phyloP scores from a whole-genome alignment of 1,140 invertebrate genomes.

The Popillia japonica region DNA sequence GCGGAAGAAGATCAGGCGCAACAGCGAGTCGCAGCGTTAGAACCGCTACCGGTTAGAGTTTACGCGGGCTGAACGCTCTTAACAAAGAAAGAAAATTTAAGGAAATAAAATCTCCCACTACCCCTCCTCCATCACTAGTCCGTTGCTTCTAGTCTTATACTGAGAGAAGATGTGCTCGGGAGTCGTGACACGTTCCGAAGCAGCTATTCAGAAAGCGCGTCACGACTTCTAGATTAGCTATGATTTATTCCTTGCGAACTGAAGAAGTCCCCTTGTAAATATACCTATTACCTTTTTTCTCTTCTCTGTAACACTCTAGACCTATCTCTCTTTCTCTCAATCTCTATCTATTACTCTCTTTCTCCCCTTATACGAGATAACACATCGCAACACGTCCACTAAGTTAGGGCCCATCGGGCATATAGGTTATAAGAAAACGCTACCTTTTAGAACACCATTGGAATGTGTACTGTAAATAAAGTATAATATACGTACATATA shows the following conservation, averaged over 20 bases:
- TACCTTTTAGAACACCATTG: conserved; percentile 54
- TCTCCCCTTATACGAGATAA: conserved; percentile 55
- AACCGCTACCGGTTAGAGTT: conserved; percentile 47
- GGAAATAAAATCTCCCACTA: conserved; percentile 8
- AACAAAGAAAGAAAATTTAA: neutral
- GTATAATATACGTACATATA: conserved; percentile 26
- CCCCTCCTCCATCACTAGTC: conserved; percentile 12
- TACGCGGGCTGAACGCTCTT: conserved; percentile 51
- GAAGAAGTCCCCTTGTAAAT: conserved; percentile 54
- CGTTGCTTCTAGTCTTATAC: conserved; percentile 45
- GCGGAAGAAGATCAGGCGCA: conserved; percentile 37
- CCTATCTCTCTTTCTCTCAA: neutral
- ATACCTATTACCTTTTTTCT: conserved; percentile 38
- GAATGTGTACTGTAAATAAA: conserved; percentile 37
- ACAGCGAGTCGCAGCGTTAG: conserved; percentile 41
- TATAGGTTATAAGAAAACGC: conserved; percentile 49
- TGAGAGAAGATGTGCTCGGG: conserved; percentile 48
- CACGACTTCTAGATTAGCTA: conserved; percentile 53
- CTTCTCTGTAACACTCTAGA: conserved; percentile 17
- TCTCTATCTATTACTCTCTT: conserved; percentile 16
- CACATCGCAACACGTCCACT: conserved; percentile 61
- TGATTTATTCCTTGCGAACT: conserved; percentile 57
- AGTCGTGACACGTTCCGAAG: conserved; percentile 47
- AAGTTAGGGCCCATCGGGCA: conserved; percentile 53
- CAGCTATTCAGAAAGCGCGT: conserved; percentile 45